Evolutionary conservation across 2,113 vertebrate species (phyloP), one percentile per base, ranked within the genome.

Genomic region (Actenoides lindsayi): DNA sequence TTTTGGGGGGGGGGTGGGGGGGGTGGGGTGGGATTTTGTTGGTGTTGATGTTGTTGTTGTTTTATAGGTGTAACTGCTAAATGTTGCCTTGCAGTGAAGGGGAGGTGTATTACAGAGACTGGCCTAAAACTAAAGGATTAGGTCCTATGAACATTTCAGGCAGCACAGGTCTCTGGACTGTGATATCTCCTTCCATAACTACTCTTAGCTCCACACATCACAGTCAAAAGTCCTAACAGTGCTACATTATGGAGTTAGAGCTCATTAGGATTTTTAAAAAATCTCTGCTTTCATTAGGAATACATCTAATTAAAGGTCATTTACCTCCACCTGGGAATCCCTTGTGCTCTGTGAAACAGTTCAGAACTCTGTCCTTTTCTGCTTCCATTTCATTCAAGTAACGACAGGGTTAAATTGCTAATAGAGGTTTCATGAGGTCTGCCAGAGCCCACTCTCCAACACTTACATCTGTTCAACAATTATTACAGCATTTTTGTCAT

Each of bases 401-500:
- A 84, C 7, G 96, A 98, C 94, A 96, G 98, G 98, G 99, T 99
- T 99, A 99, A 99, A 98, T 99, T 99, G 98, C 98, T 99, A 99
- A 99, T 99, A 98, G 98, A 98, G 98, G 98, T 99, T 99, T 98
- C 98, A 98, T 98, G 98, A 99, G 99, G 99, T 99, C 99, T 98
- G 98, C 98, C 98, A 97, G 98, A 98, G 98, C 98, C 97, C 97
- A 98, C 98, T 98, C 98, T 98, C 98, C 99, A 99, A 98, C 99
- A 99, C 98, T 99, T 99, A 99, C 99, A 99, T 99, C 99, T 99
- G 99, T 99, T 99, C 99, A 99, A 99, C 99, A 99, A 99, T 99
- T 99, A 99, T 99, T 99, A 99, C 98, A 99, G 98, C 98, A 98
- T 98, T 99, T 99, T 99, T 98, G 98, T 99, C 98, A 99, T 99